A percentile compares a stretch with the other conserved stretches of the same genome.
phyloP scores from a whole-genome alignment of 2,888 invertebrate genomes.

The Pogonocherus hispidulus region DNA sequence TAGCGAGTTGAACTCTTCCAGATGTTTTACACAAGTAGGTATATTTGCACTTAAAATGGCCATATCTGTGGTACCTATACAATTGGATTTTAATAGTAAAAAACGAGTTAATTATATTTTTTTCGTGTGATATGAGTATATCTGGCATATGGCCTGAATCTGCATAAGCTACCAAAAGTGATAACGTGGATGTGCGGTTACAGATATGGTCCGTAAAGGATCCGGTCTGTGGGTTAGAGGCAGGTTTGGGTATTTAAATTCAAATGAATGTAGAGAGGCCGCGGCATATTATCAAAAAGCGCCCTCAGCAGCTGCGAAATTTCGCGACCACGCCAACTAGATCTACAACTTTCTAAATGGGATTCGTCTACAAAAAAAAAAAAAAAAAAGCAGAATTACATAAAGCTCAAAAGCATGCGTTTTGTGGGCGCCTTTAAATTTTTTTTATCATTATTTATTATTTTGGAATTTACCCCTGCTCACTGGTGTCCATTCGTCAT shows the following conservation, averaged over 20 bases:
- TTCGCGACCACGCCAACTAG: slow-evolving; percentile 59
- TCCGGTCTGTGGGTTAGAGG: no score
- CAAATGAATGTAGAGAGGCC: slow-evolving; percentile 19
- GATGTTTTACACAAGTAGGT: no score
- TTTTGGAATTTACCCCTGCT: slow-evolving; percentile 50
- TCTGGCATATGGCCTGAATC: neutral
- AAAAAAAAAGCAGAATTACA: slow-evolving; percentile 31
- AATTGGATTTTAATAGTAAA: no score
- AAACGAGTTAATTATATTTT: no score
- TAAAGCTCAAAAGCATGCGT: slow-evolving; percentile 1
- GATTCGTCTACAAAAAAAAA: slow-evolving; percentile 29
- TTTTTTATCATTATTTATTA: neutral
- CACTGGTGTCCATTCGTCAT: slow-evolving; percentile 54
- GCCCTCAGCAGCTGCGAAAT: slow-evolving; percentile 44
- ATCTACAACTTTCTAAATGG: slow-evolving; percentile 59
- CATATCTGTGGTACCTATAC: no score
- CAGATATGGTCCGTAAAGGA: no score
- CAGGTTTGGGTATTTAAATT: slow-evolving; percentile 9
- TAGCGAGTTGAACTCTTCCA: no score
- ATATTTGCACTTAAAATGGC: no score
- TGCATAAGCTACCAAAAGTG: neutral
- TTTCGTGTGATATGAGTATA: no score
- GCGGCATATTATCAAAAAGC: slow-evolving; percentile 27
- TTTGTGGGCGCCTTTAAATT: neutral
- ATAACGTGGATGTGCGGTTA: slow-evolving; percentile 2